Base-by-base conservation (phyloP, 2,888 invertebrate genomes). In the Drosophila birchii region DNA sequence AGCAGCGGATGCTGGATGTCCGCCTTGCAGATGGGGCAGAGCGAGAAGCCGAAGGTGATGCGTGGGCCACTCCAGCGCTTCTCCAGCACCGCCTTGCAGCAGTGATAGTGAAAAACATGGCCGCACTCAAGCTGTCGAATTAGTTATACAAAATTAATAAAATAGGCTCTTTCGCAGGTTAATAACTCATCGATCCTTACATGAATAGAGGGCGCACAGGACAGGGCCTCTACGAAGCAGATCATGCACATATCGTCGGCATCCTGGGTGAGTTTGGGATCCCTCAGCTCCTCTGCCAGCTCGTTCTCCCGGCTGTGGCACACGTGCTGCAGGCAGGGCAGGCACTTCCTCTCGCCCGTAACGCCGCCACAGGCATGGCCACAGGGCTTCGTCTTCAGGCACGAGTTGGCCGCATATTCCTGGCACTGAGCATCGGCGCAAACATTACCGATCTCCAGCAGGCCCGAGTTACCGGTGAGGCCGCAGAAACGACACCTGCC, bases 241-340 rank as follows among this genome's bases (percentile, higher is more conserved):
- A 99, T 98, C 97, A 99, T 99, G 93, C 99, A 99, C 98, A 99
- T 98, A 91, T 99, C 99, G 90, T 99, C 99, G 0, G 98, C 98
- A 92, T 99, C 99, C 92, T 99, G 99, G 18, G 97, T 96, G 57
- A 99, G 93, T 62, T 94, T 93, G 8, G 93, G 92, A 41, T 91
- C 91, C 38, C 88, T 91, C 45, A 87, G 54, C 56, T 87, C 90
- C 47, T 91, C 92, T 8, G 91, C 91, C 51, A 88, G 64, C 73
- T 92, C 91, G 49, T 92, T 93, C 61, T 92, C 92, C 7, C 91
- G 88, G 0, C 76, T 82, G 60, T 92, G 92, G 90, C 98, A 98
- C 4, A 98, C 96, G 86, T 96, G 96, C 88, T 96, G 96, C 78
- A 99, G 93, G 91, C 99, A 99, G 1, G 98, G 98, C 81, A 99